Conservation (phyloP, 1,140 invertebrate genomes). For the Rhagoletis zephyria region DNA sequence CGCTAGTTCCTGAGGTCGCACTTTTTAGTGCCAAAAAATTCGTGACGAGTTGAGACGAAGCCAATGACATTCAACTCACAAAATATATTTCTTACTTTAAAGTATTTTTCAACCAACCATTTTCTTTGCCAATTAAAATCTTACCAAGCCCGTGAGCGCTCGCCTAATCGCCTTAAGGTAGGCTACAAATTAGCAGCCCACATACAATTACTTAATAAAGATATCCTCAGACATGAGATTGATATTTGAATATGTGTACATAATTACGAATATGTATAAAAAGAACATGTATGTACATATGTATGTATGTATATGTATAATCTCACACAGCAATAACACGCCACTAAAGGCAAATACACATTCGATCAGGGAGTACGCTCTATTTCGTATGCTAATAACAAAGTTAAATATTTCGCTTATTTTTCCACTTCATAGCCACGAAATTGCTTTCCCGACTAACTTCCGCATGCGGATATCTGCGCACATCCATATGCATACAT, state of each 20-base stretch:
- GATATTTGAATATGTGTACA: not conserved
- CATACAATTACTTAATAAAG: not conserved
- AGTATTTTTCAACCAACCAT: not conserved
- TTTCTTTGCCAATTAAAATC: slow-evolving; percentile 13
- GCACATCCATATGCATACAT: not conserved
- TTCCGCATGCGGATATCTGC: not conserved
- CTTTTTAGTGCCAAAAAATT: too few relatives aligned
- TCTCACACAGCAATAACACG: not conserved
- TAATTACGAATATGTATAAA: not conserved
- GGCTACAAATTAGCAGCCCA: not conserved
- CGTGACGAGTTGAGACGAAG: too few relatives aligned
- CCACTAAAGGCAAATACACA: not conserved
- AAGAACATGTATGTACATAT: not conserved
- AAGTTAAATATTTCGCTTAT: slow-evolving; percentile 57
- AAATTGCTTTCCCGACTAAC: slow-evolving; percentile 54
- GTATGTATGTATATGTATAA: not conserved
- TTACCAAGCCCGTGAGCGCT: not conserved
- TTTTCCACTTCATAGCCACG: slow-evolving; percentile 53
- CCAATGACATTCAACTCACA: too few relatives aligned
- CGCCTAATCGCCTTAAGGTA: slow-evolving; percentile 28
- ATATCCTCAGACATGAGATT: not conserved
- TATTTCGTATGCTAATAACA: slow-evolving; percentile 56
- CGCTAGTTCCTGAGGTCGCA: too few relatives aligned
- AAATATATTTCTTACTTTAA: too few relatives aligned
- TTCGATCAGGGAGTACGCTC: not conserved